Evolutionary conservation across 2,797 vertebrate genomes (phyloP), one percentile per base, ranked within the genome.

Genomic region (Trachops cirrhosus): DNA sequence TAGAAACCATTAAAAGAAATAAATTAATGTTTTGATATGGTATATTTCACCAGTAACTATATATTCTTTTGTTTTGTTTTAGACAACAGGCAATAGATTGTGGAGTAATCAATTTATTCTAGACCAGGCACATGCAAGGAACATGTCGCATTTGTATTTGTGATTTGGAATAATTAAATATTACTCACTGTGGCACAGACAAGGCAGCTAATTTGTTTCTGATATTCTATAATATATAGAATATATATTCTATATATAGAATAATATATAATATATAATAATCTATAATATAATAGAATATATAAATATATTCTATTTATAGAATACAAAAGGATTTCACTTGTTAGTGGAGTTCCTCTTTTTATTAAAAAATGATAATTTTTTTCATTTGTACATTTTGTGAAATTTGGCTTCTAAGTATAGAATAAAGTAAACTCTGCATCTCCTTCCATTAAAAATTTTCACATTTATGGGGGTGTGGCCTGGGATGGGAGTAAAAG

Each of bases 81-180:
- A 77, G 89, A 97, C 93, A 96, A 98, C 94, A 97, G 98, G 91
- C 98, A 96, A 97, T 98, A 97, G 93, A 97, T 96, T 98, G 46
- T 98, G 82, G 90, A 95, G 78, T 97, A 97, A 98, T 98, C 97
- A 98, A 94, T 98, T 98, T 67, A 97, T 98, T 98, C 92, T 98
- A 97, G 96, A 98, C 98, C 96, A 98, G 98, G 97, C 93, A 96
- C 97, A 96, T 97, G 98, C 97, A 98, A 97, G 96, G 95, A 98
- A 94, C 98, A 97, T 97, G 93, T 98, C 96, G 98, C 86, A 96
- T 97, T 98, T 97, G 74, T 97, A 96, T 98, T 98, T 98, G 89
- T 98, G 98, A 97, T 98, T 98, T 98, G 96, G 95, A 98, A 98
- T 98, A 98, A 98, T 98, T 98, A 98, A 95, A 97, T 98, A 97